Percentiles rank a stretch among this genome's conserved stretches.
These are phyloP conservation scores for Bradypodion ventrale DNA, from an alignment of 2,797 vertebrate genomes.

Conservation along the genomic window DNA sequence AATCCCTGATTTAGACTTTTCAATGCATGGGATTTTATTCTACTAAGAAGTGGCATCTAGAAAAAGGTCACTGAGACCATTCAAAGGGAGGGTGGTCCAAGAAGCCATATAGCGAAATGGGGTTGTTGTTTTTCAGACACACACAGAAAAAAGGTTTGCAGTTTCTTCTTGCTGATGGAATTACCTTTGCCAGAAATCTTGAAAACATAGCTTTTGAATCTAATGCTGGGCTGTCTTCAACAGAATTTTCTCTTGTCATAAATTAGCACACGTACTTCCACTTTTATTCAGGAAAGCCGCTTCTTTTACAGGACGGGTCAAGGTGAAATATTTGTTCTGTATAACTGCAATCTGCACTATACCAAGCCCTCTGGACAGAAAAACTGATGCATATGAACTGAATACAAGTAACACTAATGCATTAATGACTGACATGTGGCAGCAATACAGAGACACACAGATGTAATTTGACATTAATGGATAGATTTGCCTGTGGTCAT, in stretches of 20 bases:
- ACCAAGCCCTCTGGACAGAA: constrained; percentile 64
- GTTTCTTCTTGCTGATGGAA: neutral
- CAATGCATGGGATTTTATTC: neutral
- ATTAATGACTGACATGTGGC: constrained; percentile 89
- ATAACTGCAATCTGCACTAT: constrained; percentile 50
- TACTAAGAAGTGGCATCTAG: neutral
- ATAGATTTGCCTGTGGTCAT: constrained; percentile 90
- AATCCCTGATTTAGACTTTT: too few species aligned
- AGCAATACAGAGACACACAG: constrained; percentile 79
- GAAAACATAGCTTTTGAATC: neutral
- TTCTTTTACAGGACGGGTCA: constrained; percentile 53
- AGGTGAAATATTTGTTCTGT: constrained; percentile 64
- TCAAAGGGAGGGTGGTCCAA: neutral
- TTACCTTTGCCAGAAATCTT: neutral
- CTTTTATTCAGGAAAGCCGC: neutral
- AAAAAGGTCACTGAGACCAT: neutral
- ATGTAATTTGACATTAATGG: constrained; percentile 95
- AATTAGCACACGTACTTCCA: constrained; percentile 45
- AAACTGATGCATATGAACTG: constrained; percentile 80
- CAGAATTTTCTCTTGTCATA: constrained; percentile 27
- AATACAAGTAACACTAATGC: constrained; percentile 82
- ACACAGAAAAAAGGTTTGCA: neutral
- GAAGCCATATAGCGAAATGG: neutral
- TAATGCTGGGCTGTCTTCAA: neutral
- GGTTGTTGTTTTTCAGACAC: too few species aligned